Percentiles rank a stretch among this genome's conserved stretches.
These are phyloP conservation scores for Mesorhabditis spiculigera DNA, from an alignment of 2,888 invertebrate genomes.

Conservation along the genomic window DNA sequence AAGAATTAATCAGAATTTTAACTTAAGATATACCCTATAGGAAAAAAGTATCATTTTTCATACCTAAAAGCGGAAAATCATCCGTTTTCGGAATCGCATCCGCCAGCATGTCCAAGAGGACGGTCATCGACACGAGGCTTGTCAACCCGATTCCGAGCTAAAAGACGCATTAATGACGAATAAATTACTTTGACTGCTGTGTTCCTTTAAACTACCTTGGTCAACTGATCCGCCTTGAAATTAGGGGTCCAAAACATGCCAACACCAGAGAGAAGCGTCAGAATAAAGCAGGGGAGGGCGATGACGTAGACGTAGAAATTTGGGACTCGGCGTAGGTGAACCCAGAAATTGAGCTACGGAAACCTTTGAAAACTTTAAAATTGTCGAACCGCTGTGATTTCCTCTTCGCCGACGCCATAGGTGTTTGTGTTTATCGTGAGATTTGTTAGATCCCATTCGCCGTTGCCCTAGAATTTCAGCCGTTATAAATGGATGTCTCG, in stretches of 20 bases:
- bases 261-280: background rate
- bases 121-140: background rate
- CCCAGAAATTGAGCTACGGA: too few relatives aligned
- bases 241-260: background rate
- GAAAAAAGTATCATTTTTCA: too few relatives aligned
- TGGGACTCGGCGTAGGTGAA: background rate
- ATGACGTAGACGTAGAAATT: constrained; percentile 3
- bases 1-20: too few relatives aligned
- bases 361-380: too few relatives aligned
- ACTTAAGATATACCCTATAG: too few relatives aligned
- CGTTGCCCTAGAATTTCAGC: too few relatives aligned
- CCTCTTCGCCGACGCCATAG: too few relatives aligned
- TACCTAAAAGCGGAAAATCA: background rate
- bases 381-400: too few relatives aligned
- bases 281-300: background rate
- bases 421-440: too few relatives aligned
- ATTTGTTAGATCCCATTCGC: too few relatives aligned
- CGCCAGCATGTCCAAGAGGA: background rate
- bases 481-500: too few relatives aligned
- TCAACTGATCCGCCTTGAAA: background rate
- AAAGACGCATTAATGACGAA: background rate
- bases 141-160: background rate
- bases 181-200: background rate
- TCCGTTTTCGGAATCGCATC: background rate
- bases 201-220: background rate